A percentile compares a stretch with the other conserved stretches of the same genome.
Evolutionary conservation across 2,113 vertebrate species (phyloP).

Genomic region (Pachypanchax playfairii): DNA sequence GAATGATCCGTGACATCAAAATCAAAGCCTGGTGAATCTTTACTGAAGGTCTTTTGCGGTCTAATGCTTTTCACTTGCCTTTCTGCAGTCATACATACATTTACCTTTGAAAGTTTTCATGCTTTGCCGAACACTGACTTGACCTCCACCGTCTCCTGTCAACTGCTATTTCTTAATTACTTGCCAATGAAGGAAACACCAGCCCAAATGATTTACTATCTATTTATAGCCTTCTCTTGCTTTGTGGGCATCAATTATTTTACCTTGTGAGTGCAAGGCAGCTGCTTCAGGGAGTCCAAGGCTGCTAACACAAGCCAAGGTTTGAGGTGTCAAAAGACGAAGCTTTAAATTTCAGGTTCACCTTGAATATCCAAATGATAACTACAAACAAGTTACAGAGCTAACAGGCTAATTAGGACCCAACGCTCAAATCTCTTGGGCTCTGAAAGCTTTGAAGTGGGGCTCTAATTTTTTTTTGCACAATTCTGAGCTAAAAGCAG

Average conservation of each 20-base stretch:
- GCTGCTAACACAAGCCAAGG: too few species aligned
- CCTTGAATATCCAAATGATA: neutral
- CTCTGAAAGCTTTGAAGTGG: too few species aligned
- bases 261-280: neutral
- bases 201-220: neutral
- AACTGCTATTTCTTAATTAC: neutral
- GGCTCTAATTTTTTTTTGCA: neutral
- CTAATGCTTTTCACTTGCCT: neutral
- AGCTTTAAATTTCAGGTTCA: neutral
- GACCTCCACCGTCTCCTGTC: conserved; percentile 1
- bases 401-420: neutral
- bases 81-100: neutral
- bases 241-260: neutral
- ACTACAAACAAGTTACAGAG: neutral
- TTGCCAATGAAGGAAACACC: neutral
- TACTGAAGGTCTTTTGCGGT: neutral
- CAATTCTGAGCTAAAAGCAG: neutral
- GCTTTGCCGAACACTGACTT: neutral
- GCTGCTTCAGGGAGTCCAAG: neutral
- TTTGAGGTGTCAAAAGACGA: neutral
- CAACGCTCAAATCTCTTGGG: neutral
- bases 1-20: neutral
- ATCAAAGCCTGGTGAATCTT: neutral
- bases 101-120: neutral
- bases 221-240: neutral